Base-by-base conservation (phyloP, 2,797 vertebrate genomes). In the Dryobates pubescens region DNA sequence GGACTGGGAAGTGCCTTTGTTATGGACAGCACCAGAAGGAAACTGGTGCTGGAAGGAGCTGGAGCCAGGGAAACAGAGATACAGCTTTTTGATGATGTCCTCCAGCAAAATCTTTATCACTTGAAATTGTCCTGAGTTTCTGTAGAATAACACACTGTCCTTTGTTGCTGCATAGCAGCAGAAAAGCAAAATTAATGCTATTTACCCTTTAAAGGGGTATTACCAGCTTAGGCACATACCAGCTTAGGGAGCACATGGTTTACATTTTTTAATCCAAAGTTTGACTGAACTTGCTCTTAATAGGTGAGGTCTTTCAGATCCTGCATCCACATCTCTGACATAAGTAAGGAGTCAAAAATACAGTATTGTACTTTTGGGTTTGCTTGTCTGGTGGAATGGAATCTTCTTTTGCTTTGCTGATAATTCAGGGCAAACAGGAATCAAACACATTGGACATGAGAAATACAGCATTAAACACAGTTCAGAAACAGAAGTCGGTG, bases 341-440 rank as follows among this genome's bases (percentile, higher is more conserved):
- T 79, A 93, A 92, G 65, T 53, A 65, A 76, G 32, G 38, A 77
- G 43, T 23, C 51, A 82, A 75, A 87, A 84, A 19, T 53, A 17
- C 17, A 62, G 3, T 29, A 43, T 10, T 75, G 38, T n/a, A 43
- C 30, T 59, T 82, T 82, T 41, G 22, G 34, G 79, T 81, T 82
- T 45, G 22, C 38, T 82, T 81, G 19, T 80, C 49, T 69, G 17
- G 20, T 65, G 38, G 30, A 84, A 59, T 65, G 34, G 30, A 84
- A 59, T 80, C 51, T 75, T 81, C 43, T 86, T 82, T 92, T 69
- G 13, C 64, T 93, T 76, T 94, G 64, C 77, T 90, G 58, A 47
- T 19, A 47, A 7, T 72, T 88, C 34, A 27, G 36, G 15, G 64
- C 32, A 88, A 84, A 73, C 29, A 24, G 47, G 43, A 94, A 89